Conservation (phyloP, 2,113 vertebrate genomes). For the Ariopsis seemanni region DNA sequence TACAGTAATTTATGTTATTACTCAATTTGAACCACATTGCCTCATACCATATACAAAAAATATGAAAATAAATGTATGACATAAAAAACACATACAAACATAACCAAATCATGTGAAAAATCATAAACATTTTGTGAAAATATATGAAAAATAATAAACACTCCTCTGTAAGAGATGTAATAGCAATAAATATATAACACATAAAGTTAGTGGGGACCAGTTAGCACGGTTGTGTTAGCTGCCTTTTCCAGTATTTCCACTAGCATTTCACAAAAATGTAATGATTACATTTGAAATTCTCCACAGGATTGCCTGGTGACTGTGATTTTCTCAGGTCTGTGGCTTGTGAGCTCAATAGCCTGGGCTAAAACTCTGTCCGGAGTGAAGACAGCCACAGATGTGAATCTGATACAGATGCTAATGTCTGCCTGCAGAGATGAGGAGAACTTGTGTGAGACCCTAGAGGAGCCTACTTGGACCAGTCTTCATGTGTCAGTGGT, state of each 20-base stretch:
- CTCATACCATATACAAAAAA: not conserved
- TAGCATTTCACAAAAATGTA: not conserved
- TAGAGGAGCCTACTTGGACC: constrained; percentile 88
- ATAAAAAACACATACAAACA: not conserved
- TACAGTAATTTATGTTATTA: not conserved
- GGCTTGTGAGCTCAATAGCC: constrained; percentile 90
- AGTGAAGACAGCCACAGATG: constrained; percentile 87
- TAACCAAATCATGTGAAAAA: not conserved
- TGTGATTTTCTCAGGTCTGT: constrained; percentile 89
- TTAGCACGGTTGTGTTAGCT: not conserved
- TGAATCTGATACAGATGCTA: constrained; percentile 84
- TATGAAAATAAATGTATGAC: not conserved
- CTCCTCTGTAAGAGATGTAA: not conserved
- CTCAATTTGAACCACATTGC: not conserved
- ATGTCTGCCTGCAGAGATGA: constrained; percentile 90
- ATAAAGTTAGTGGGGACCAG: not conserved
- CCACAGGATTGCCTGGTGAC: constrained; percentile 93
- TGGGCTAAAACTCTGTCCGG: constrained; percentile 95
- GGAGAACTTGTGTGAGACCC: constrained; percentile 83
- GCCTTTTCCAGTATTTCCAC: too few species aligned
- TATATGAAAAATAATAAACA: not conserved
- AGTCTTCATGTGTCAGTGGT: constrained; percentile 92
- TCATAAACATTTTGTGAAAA: not conserved
- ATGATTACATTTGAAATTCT: constrained; percentile 15
- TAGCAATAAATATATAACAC: not conserved